Percentiles rank a stretch among this genome's conserved stretches.
phyloP scores from a whole-genome alignment of 1,140 invertebrate species.

The Penaeus indicus region DNA sequence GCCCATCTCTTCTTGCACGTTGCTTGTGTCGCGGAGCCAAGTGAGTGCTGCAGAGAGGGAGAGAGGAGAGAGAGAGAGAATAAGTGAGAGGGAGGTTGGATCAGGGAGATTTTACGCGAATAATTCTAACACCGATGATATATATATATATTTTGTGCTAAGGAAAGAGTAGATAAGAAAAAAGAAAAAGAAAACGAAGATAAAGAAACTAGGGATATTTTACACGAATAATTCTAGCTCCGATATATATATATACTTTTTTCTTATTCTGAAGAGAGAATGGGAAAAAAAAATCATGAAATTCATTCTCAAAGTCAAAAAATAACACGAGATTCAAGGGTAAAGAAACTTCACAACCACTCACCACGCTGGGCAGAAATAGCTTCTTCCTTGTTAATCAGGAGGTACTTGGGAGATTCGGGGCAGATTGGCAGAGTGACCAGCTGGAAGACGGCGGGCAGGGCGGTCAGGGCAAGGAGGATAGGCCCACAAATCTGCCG shows the following conservation, averaged over 20 bases:
- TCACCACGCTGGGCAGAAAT: conserved; percentile 79
- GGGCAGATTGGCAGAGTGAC: conserved; percentile 85
- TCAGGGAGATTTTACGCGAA: too few relatives aligned
- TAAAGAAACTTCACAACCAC: neutral
- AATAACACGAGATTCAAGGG: too few relatives aligned
- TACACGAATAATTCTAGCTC: too few relatives aligned
- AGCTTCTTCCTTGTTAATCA: conserved; percentile 82
- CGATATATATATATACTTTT: too few relatives aligned
- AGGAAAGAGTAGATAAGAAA: neutral
- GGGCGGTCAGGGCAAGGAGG: conserved; percentile 80
- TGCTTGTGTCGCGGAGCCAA: conserved; percentile 82
- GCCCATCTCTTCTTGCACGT: conserved; percentile 88
- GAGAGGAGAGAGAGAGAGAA: conserved; percentile 12
- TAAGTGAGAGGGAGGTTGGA: neutral
- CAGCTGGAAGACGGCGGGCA: conserved; percentile 83
- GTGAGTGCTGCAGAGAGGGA: conserved; percentile 75
- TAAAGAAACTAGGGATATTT: too few relatives aligned
- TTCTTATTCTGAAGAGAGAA: too few relatives aligned
- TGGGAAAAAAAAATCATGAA: too few relatives aligned
- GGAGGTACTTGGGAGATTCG: conserved; percentile 89
- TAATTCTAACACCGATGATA: too few relatives aligned
- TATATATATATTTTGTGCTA: too few relatives aligned
- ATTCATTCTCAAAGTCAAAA: too few relatives aligned
- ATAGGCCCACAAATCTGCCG: conserved; percentile 77
- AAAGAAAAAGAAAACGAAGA: too few relatives aligned